Evolutionary conservation across 2,888 invertebrate genomes (phyloP).

Genomic region (Drosophila pegasa): DNA sequence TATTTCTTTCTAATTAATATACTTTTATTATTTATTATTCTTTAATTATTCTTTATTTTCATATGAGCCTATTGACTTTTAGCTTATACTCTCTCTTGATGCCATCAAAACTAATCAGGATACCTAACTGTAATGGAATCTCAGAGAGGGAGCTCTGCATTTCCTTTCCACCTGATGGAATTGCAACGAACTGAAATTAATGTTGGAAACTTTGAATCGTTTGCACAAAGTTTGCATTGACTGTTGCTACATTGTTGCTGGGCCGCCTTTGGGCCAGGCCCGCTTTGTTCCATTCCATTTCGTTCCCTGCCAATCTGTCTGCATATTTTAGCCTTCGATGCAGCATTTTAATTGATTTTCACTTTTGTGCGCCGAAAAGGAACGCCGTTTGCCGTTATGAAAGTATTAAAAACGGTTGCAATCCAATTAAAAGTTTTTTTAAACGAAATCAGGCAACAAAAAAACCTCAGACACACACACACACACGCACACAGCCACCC

Average conservation of each 20-base stretch:
- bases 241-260: not conserved
- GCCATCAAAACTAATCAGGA: no score
- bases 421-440: slow-evolving; percentile 75
- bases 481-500: slow-evolving; percentile 7
- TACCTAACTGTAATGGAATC: no score
- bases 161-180: not conserved
- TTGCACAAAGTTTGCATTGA: slow-evolving; percentile 1
- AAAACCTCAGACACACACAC: slow-evolving; percentile 3
- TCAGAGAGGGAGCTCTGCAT: no score
- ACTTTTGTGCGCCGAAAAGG: slow-evolving; percentile 36
- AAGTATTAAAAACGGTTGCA: slow-evolving; percentile 73
- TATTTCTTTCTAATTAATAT: no score
- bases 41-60: no score
- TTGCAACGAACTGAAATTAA: not conserved
- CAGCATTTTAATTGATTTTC: slow-evolving; percentile 74
- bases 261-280: not conserved
- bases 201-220: not conserved
- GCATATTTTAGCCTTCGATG: slow-evolving; percentile 60
- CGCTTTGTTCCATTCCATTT: slow-evolving; percentile 6
- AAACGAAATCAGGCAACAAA: slow-evolving; percentile 48
- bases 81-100: no score
- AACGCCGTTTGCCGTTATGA: slow-evolving; percentile 50
- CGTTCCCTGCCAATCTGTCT: not conserved
- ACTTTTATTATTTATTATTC: no score
- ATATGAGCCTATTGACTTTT: no score